Evolutionary conservation across 2,888 invertebrate genomes (phyloP).

Genomic region (Dolichopus griseipennis): DNA sequence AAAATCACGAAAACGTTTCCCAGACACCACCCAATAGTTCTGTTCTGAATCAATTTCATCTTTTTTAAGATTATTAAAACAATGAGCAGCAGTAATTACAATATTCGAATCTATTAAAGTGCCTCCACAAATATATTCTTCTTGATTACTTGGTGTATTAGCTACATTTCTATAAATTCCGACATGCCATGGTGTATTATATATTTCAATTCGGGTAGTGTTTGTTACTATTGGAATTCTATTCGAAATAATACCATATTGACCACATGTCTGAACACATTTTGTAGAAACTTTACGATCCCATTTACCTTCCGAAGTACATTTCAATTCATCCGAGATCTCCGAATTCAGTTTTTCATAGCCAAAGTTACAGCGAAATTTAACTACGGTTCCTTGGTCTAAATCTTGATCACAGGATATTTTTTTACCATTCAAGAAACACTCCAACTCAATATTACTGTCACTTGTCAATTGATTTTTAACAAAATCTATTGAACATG

Average conservation of each 20-base stretch:
- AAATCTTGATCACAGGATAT: constrained; percentile 14
- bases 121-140: constrained; percentile 26
- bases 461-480: no score
- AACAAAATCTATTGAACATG: no score
- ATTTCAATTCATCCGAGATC: constrained; percentile 16
- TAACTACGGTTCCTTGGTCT: constrained; percentile 16
- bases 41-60: background rate
- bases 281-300: constrained; percentile 20
- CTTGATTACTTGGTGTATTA: constrained; percentile 13
- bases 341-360: constrained; percentile 11
- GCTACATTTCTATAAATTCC: constrained; percentile 24
- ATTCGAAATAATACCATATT: constrained; percentile 11
- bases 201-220: constrained; percentile 17
- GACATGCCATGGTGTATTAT: constrained; percentile 32
- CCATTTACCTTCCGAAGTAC: constrained; percentile 30
- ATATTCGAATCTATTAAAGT: constrained; percentile 29
- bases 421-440: no score
- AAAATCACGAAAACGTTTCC: constrained; percentile 21
- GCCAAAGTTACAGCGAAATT: constrained; percentile 17
- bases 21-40: constrained; percentile 22
- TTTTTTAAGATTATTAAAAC: constrained; percentile 24
- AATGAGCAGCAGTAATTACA: constrained; percentile 28
- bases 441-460: no score
- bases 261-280: constrained; percentile 31
- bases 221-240: constrained; percentile 19